These are phyloP conservation scores for Gouania willdenowi DNA, from an alignment of 2,797 vertebrate species.

Conservation along the genomic window DNA sequence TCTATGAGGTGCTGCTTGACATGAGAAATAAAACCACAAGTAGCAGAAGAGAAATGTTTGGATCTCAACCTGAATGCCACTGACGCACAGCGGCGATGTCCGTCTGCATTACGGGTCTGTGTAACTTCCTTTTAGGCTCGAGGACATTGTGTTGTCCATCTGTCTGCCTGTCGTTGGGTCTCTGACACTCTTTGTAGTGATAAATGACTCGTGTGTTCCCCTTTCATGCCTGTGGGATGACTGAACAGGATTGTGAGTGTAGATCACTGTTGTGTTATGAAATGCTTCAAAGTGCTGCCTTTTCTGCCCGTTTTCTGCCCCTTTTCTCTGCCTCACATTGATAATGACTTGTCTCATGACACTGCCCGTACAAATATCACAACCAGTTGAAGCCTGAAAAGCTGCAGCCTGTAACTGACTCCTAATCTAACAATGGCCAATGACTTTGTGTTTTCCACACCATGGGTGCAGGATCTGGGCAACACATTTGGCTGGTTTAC, in stretches of 20 bases:
- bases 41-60: slow-evolving; percentile 36
- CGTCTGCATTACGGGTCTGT: slow-evolving; percentile 2
- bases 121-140: background rate
- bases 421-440: slow-evolving; percentile 11
- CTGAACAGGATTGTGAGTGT: slow-evolving; percentile 1
- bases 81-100: background rate
- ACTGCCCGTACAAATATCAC: background rate
- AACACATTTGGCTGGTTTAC: slow-evolving; percentile 33
- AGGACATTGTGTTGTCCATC: background rate
- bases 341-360: background rate
- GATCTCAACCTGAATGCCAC: slow-evolving; percentile 21
- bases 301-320: too few relatives aligned
- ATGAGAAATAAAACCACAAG: slow-evolving; percentile 30
- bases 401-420: background rate
- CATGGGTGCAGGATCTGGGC: slow-evolving; percentile 6
- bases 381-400: slow-evolving; percentile 1
- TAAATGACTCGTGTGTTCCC: slow-evolving; percentile 27
- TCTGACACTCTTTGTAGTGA: slow-evolving; percentile 22
- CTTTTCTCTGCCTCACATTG: slow-evolving; percentile 5
- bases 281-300: background rate
- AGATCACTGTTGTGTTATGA: slow-evolving; percentile 10
- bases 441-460: background rate
- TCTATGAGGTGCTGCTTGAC: slow-evolving; percentile 26
- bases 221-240: slow-evolving; percentile 5
- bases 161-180: slow-evolving; percentile 9